Evolutionary conservation across 64 coral and sea anemone species (phyloP).

Genomic region (Platygyra sinensis): DNA sequence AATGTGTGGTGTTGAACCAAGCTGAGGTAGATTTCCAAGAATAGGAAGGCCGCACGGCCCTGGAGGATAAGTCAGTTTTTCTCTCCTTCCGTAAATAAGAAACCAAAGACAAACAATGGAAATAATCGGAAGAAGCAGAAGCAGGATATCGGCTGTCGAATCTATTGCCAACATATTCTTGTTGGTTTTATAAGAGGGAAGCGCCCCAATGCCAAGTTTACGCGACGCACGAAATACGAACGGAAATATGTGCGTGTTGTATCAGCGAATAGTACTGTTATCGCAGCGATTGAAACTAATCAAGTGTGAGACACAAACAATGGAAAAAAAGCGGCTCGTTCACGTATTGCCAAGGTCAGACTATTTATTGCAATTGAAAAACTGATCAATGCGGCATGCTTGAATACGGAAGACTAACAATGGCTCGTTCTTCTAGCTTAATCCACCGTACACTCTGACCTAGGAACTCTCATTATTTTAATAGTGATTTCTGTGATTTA

Average conservation of each 20-base stretch:
- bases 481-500: no score
- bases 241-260: background rate
- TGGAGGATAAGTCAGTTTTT: slow-evolving; percentile 18
- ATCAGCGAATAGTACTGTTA: background rate
- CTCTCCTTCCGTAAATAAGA: background rate
- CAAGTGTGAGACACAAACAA: slow-evolving; percentile 5
- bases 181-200: background rate
- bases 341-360: slow-evolving; percentile 24
- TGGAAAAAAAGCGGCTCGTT: background rate
- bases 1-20: slow-evolving; percentile 30
- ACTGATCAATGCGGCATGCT: background rate
- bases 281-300: background rate
- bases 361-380: background rate
- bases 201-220: background rate
- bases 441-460: no score
- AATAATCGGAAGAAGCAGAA: background rate
- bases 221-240: background rate
- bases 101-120: background rate
- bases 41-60: slow-evolving; percentile 49
- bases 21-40: slow-evolving; percentile 45
- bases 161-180: background rate
- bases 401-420: background rate
- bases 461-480: no score
- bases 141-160: background rate
- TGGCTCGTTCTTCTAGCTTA: no score